A percentile compares a stretch with the other conserved stretches of the same genome.
These are phyloP conservation scores for Erpobdella octoculata DNA, from an alignment of 2,888 invertebrate species.

Conservation along the genomic window DNA sequence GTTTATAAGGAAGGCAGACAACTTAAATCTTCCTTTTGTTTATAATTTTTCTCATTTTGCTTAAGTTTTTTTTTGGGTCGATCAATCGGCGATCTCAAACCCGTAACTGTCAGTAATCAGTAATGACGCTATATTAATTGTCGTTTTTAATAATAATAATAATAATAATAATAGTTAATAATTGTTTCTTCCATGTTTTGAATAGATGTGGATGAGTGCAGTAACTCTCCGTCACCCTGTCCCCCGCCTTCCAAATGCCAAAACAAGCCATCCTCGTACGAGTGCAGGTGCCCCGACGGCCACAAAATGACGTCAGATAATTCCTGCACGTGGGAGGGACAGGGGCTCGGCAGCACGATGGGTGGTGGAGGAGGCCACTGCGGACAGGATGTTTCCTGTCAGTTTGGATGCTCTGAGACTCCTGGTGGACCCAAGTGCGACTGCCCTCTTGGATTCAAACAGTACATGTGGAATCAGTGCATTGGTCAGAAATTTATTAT, in stretches of 20 bases:
- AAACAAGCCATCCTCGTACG: slow-evolving; percentile 71
- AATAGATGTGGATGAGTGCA: slow-evolving; percentile 73
- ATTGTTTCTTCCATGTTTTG: no score
- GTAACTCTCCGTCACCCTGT: slow-evolving; percentile 60
- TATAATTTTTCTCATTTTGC: no score
- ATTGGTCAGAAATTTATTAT: slow-evolving; percentile 33
- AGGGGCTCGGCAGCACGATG: slow-evolving; percentile 20
- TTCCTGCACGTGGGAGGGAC: no score
- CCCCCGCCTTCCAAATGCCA: slow-evolving; percentile 66
- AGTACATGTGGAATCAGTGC: slow-evolving; percentile 63
- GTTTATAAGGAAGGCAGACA: no score
- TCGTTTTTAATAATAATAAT: no score
- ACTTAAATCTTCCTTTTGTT: no score
- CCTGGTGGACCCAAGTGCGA: slow-evolving; percentile 60
- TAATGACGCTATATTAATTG: no score
- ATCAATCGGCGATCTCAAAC: no score
- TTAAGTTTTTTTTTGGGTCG: no score
- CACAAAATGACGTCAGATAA: slow-evolving; percentile 53
- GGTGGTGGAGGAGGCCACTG: slow-evolving; percentile 61
- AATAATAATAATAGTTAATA: no score
- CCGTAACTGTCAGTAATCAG: no score
- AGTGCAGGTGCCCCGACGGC: slow-evolving; percentile 74
- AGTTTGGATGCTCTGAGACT: slow-evolving; percentile 62
- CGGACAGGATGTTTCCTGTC: slow-evolving; percentile 65
- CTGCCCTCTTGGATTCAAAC: slow-evolving; percentile 66